These are phyloP conservation scores for Morphnarchus princeps DNA, from an alignment of 2,113 vertebrate species.

Conservation along the genomic window DNA sequence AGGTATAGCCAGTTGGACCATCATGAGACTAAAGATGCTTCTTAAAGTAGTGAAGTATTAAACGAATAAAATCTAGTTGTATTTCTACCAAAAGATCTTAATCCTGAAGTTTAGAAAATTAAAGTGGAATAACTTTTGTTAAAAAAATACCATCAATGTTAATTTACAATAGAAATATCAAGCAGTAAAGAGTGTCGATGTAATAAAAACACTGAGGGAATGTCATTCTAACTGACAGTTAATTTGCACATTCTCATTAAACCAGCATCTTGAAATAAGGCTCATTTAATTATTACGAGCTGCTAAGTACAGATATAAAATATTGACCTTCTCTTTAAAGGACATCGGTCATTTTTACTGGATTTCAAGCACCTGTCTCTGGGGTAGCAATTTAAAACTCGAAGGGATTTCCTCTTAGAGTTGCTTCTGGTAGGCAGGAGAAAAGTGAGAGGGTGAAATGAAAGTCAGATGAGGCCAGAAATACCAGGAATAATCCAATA, in stretches of 20 bases:
- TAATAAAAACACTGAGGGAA: slow-evolving; percentile 28
- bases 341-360: neutral
- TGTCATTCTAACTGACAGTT: neutral
- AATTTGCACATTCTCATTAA: slow-evolving; percentile 46
- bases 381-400: neutral
- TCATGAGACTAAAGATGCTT: neutral
- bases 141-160: neutral
- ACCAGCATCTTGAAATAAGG: slow-evolving; percentile 27
- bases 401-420: neutral
- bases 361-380: neutral
- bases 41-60: neutral
- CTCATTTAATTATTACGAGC: slow-evolving; percentile 29
- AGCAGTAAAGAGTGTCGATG: neutral
- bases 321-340: slow-evolving; percentile 28
- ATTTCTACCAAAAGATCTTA: neutral
- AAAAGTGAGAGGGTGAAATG: neutral
- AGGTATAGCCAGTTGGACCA: neutral
- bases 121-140: neutral
- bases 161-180: neutral
- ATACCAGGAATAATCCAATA: neutral
- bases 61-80: neutral
- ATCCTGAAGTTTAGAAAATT: neutral
- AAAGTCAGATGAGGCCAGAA: neutral
- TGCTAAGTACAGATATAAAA: slow-evolving; percentile 33
- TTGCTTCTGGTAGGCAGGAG: neutral